Conservation (phyloP, 2,797 vertebrate species). For the Phalanger gymnotis region DNA sequence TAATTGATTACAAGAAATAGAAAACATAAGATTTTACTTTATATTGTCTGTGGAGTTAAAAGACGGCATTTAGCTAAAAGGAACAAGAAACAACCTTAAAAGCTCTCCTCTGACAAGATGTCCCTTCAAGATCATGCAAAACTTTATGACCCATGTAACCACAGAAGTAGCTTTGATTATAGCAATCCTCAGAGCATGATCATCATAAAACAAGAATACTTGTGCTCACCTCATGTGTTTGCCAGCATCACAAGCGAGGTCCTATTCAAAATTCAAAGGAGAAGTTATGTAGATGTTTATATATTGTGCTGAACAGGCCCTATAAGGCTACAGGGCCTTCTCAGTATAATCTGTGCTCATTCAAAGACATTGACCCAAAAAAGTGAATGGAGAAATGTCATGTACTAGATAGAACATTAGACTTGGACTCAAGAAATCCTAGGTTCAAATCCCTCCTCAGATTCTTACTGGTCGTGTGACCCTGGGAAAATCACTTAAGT, state of each 20-base stretch:
- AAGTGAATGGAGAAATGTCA: not conserved
- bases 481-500: not conserved
- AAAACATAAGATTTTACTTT: not conserved
- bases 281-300: not conserved
- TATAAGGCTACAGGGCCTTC: not conserved
- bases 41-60: not conserved
- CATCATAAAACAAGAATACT: not conserved
- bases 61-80: not conserved
- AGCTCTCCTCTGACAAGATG: not conserved
- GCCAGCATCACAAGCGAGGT: not conserved
- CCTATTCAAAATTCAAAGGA: not conserved
- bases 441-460: not conserved
- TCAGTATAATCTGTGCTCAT: not conserved
- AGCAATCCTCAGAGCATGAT: not conserved
- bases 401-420: not conserved
- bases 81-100: not conserved
- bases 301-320: not conserved
- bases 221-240: not conserved
- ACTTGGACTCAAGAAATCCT: not conserved
- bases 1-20: not conserved
- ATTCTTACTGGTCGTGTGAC: not conserved
- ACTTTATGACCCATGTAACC: not conserved
- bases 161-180: not conserved
- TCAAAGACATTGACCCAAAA: not conserved
- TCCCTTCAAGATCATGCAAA: not conserved